These are phyloP conservation scores for Tiliacea citrago DNA, from an alignment of 2,888 invertebrate genomes.

Conservation along the genomic window DNA sequence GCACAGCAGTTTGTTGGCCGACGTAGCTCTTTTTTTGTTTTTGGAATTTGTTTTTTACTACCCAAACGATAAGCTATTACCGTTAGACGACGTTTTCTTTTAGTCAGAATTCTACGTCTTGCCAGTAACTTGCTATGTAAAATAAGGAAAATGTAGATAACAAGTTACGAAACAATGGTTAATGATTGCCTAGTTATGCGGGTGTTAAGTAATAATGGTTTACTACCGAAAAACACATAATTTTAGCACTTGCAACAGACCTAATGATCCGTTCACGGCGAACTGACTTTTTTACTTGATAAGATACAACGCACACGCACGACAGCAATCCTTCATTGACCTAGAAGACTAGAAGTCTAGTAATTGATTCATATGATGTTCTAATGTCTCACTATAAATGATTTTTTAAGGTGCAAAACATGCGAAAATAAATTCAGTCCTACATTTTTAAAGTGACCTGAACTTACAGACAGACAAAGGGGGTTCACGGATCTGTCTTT, in stretches of 20 bases:
- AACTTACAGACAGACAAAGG: background rate
- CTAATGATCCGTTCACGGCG: conserved; percentile 60
- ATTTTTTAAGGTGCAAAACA: background rate
- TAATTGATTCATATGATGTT: background rate
- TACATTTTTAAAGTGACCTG: background rate
- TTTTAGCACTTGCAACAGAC: conserved; percentile 60
- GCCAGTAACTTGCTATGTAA: background rate
- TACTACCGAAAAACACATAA: conserved; percentile 46
- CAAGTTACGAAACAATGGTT: conserved; percentile 50
- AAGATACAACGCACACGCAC: conserved; percentile 37
- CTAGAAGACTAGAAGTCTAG: background rate
- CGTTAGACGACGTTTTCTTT: background rate
- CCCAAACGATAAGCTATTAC: too few species aligned
- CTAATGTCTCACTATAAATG: background rate
- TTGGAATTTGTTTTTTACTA: background rate
- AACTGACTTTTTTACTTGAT: conserved; percentile 38
- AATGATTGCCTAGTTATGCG: conserved; percentile 33
- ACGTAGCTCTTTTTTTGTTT: too few species aligned
- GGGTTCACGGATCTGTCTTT: background rate
- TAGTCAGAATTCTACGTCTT: background rate
- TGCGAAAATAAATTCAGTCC: too few species aligned
- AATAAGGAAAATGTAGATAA: conserved; percentile 43
- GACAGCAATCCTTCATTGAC: background rate
- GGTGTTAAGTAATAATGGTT: conserved; percentile 57
- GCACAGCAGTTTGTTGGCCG: too few species aligned